Base-by-base conservation (phyloP, 92 coral and sea anemone genomes). In the Palythoa heliodiscus region DNA sequence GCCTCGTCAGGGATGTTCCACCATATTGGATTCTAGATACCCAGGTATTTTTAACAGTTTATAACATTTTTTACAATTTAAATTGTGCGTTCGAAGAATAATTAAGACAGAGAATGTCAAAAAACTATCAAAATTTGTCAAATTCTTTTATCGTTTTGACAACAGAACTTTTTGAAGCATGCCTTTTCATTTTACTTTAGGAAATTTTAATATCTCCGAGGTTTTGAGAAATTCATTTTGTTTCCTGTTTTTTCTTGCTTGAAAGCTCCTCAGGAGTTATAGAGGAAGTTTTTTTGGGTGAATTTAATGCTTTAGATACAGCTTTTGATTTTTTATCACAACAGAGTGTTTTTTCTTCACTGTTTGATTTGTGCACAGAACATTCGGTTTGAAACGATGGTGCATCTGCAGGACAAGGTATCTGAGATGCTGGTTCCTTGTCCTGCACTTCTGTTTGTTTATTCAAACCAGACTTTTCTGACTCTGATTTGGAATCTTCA, bases 391-490 rank as follows among this genome's bases (percentile, higher is more conserved):
- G 37, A 22, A 5, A 12, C 29, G 82, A 20, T 16, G 37, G 70
- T 11, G 14, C 23, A 39, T 17, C 57, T 20, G 29, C 23, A n/a
- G 74, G 14, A 43, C 75, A 48, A 25, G 1, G 58, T 50, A 54
- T 5, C 7, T 40, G 40, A 63, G 84, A 66, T 47, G 40, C 9
- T 3, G 23, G 24, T 14, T 4, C 7, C 72, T 66, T 70, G 73
- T 9, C 73, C 43, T 58, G 66, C 54, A 78, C 69, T 7, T 80
- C 61, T 64, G n/a, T 17, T 23, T 80, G 40, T 64, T 67, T 43
- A 6, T 47, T 53, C 0, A 43, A 25, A 40, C 2, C 47, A 43
- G 74, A 43, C 29, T 11, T 70, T 47, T 47, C 73, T 13, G 39
- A 6, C 12, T 43, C 52, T 48, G 61, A 64, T 22, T 66, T 39